A percentile compares a stretch with the other conserved stretches of the same genome.
Conservation (phyloP, 2,113 vertebrate genomes). For the Setophaga petechia region DNA sequence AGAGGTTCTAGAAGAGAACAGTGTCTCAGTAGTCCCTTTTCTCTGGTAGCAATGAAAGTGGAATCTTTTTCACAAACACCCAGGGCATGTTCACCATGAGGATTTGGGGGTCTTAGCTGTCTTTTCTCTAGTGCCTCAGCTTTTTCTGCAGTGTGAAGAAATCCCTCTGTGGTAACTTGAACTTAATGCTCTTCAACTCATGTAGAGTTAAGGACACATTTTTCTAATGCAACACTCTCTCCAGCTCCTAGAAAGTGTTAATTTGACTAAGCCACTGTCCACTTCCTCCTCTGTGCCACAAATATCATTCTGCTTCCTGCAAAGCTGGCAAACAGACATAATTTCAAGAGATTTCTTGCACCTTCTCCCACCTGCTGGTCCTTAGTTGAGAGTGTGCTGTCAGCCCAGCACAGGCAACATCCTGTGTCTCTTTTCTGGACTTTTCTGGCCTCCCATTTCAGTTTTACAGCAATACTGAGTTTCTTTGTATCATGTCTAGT, state of each 20-base stretch:
- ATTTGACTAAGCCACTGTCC: not conserved
- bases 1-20: not conserved
- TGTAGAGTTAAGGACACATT: not conserved
- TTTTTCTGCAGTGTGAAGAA: not conserved
- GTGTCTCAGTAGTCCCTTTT: not conserved
- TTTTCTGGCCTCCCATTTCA: not conserved
- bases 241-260: not conserved
- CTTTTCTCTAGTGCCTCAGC: not conserved
- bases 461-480: not conserved
- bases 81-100: not conserved
- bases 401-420: not conserved
- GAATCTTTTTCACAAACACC: not conserved
- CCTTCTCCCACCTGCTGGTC: not conserved
- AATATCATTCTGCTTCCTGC: not conserved
- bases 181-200: not conserved
- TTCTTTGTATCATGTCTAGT: not conserved
- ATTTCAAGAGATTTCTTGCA: slow-evolving; percentile 5
- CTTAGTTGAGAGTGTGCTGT: not conserved
- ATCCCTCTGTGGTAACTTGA: not conserved
- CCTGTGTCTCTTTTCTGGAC: not conserved
- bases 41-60: not conserved
- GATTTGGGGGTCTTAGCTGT: not conserved
- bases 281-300: not conserved
- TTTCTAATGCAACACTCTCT: not conserved
- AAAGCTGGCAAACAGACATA: not conserved